Evolutionary conservation across 2,113 vertebrate genomes (phyloP).

Genomic region (Ondatra zibethicus): DNA sequence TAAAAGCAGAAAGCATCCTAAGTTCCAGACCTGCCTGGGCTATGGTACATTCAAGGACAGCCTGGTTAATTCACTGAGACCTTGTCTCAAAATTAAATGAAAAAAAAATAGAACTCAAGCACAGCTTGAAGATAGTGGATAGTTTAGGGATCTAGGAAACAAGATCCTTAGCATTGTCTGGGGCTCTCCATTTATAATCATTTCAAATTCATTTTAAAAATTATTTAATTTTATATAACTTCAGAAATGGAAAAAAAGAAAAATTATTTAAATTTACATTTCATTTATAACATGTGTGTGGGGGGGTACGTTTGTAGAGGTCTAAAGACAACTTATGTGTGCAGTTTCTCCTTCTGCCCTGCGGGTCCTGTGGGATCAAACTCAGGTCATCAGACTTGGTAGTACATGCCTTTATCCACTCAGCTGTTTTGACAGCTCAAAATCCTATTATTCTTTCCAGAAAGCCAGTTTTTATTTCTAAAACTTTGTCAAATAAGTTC

Average conservation of each 20-base stretch:
- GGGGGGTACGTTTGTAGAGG: not conserved
- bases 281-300: not conserved
- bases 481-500: not conserved
- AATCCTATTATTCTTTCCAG: not conserved
- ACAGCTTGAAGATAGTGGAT: not conserved
- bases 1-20: not conserved
- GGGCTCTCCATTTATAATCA: not conserved
- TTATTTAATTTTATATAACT: too few species aligned
- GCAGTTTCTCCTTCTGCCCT: not conserved
- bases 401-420: not conserved
- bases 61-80: not conserved
- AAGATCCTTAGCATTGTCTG: not conserved
- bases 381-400: not conserved
- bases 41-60: not conserved
- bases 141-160: not conserved
- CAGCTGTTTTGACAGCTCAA: not conserved
- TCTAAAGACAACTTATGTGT: not conserved
- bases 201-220: not conserved
- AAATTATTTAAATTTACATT: not conserved
- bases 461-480: not conserved
- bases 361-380: not conserved
- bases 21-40: not conserved
- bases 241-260: too few species aligned
- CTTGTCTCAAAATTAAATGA: not conserved
- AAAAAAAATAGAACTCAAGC: not conserved